Conservation (phyloP, 2,797 vertebrate species). For the Centropyge bicolor region DNA sequence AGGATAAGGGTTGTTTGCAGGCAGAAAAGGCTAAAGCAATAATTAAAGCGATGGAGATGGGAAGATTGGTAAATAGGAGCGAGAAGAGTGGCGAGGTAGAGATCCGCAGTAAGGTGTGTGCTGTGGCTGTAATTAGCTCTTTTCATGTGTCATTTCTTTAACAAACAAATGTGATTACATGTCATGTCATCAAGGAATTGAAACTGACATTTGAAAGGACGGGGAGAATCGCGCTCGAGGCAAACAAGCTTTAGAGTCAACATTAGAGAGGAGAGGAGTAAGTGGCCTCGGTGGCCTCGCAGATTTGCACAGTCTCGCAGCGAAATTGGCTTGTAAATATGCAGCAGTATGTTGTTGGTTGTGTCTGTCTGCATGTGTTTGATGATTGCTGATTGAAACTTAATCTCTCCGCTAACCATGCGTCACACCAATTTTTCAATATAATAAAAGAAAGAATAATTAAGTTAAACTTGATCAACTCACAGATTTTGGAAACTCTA, state of each 20-base stretch:
- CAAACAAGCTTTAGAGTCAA: constrained; percentile 9
- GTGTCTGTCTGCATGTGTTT: neutral
- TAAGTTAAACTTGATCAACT: neutral
- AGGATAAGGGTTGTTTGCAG: neutral
- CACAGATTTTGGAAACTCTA: no score
- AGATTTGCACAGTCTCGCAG: constrained; percentile 6
- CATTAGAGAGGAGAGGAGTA: constrained; percentile 16
- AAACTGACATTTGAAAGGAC: constrained; percentile 11
- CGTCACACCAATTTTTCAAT: neutral
- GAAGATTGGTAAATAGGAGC: neutral
- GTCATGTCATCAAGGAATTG: neutral
- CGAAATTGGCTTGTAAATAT: constrained; percentile 22
- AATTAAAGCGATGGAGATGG: constrained; percentile 6
- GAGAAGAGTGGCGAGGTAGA: neutral
- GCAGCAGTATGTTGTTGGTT: neutral
- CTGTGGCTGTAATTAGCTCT: neutral
- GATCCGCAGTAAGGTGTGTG: neutral
- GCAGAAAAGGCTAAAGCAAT: constrained; percentile 11
- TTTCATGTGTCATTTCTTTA: neutral
- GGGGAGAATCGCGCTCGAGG: neutral
- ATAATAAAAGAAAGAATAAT: neutral
- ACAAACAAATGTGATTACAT: constrained; percentile 12
- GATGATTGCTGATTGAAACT: constrained; percentile 20
- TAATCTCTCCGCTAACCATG: neutral
- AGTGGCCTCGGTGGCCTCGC: constrained; percentile 10